Evolutionary conservation across 2,797 vertebrate genomes (phyloP).

Genomic region (Smutsia gigantea): DNA sequence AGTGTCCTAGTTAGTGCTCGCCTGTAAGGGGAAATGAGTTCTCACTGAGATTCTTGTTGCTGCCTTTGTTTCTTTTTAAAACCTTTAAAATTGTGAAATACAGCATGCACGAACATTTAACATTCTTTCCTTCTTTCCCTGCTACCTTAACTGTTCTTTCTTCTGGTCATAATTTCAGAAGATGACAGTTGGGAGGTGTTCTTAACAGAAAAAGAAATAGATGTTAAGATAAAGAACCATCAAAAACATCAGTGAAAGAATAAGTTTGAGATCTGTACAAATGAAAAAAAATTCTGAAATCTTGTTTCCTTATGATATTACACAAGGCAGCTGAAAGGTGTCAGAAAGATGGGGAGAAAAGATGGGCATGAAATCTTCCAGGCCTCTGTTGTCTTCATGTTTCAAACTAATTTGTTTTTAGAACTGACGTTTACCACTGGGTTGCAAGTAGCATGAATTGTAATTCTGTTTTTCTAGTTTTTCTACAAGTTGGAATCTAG

Average conservation of each 20-base stretch:
- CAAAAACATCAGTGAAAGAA: neutral
- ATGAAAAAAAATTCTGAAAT: neutral
- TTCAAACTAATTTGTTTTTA: neutral
- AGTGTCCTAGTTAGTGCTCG: neutral
- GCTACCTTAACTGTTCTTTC: neutral
- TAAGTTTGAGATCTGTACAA: constrained; percentile 1
- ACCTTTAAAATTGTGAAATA: neutral
- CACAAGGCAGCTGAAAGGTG: neutral
- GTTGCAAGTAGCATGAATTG: neutral
- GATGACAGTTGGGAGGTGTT: neutral
- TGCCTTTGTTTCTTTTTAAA: neutral
- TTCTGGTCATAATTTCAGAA: neutral
- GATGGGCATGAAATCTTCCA: neutral
- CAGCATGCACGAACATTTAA: neutral
- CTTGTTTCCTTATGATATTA: neutral
- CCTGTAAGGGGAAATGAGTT: neutral
- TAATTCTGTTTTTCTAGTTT: constrained; percentile 8
- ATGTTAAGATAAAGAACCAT: neutral
- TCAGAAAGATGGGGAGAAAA: neutral
- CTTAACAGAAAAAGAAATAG: neutral
- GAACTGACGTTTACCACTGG: neutral
- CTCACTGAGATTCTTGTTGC: neutral
- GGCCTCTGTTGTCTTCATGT: neutral
- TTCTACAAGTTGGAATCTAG: neutral
- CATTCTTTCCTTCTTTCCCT: neutral